Conservation (phyloP, 2,797 vertebrate species). For the Gymnopithys bicolor region DNA sequence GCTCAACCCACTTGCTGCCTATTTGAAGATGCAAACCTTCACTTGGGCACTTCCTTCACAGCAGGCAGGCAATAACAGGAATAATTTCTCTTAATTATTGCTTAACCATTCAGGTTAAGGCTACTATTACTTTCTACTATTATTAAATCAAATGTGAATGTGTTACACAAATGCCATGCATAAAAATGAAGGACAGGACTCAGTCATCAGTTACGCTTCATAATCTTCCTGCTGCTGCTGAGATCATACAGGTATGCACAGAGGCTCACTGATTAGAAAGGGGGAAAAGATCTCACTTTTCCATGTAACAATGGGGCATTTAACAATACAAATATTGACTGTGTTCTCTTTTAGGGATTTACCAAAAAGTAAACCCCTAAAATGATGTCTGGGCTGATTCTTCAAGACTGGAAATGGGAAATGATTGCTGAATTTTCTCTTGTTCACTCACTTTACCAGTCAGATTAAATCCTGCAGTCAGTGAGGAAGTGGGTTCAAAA, state of each 20-base stretch:
- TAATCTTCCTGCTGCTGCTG: background rate
- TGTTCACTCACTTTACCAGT: background rate
- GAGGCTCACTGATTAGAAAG: constrained; percentile 2
- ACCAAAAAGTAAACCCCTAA: background rate
- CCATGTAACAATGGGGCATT: background rate
- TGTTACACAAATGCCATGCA: background rate
- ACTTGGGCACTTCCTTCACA: background rate
- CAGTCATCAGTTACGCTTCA: background rate
- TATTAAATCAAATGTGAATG: background rate
- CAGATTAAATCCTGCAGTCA: background rate
- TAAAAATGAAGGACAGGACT: background rate
- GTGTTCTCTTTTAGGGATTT: background rate
- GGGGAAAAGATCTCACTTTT: background rate
- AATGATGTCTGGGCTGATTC: background rate
- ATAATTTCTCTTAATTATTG: background rate
- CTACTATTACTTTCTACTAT: background rate
- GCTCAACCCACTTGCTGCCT: background rate
- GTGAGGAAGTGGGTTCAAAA: background rate
- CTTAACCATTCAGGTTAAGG: background rate
- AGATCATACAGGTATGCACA: background rate
- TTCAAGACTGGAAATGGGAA: background rate
- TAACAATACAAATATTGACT: background rate
- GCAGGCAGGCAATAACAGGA: background rate
- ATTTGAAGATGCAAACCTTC: background rate
- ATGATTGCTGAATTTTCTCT: background rate